Conservation (phyloP, 2,888 invertebrate species). For the Monochamus alternatus region DNA sequence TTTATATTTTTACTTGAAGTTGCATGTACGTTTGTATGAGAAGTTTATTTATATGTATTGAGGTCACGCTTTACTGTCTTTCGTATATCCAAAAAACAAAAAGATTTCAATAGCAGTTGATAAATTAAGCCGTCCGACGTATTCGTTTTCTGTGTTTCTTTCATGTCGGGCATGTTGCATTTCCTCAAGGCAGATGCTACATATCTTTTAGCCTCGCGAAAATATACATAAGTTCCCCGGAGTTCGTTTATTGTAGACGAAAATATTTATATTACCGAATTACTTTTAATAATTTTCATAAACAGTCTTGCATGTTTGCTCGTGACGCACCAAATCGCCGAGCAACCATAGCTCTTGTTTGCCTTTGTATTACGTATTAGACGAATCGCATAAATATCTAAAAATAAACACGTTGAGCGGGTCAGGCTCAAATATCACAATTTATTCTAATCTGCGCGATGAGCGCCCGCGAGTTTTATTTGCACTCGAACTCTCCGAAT, state of each 20-base stretch:
- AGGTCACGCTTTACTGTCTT: too few relatives aligned
- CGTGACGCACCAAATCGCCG: constrained; percentile 12
- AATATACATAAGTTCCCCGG: background rate
- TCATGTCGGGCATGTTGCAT: too few relatives aligned
- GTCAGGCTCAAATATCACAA: constrained; percentile 47
- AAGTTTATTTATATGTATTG: too few relatives aligned
- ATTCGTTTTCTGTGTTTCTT: too few relatives aligned
- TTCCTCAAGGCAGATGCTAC: background rate
- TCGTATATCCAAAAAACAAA: too few relatives aligned
- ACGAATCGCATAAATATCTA: constrained; percentile 46
- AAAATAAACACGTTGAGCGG: constrained; percentile 50
- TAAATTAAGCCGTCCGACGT: too few relatives aligned
- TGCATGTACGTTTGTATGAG: too few relatives aligned
- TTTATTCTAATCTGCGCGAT: constrained; percentile 40
- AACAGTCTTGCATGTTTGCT: background rate
- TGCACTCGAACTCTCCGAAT: background rate
- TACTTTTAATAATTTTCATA: constrained; percentile 15
- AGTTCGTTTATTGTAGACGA: background rate
- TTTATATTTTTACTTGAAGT: too few relatives aligned
- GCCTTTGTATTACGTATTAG: constrained; percentile 41
- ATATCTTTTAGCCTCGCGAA: constrained; percentile 1
- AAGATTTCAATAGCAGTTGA: too few relatives aligned
- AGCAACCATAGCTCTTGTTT: constrained; percentile 6
- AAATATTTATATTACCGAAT: constrained; percentile 12
- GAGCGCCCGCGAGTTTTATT: constrained; percentile 11